phyloP scores from a whole-genome alignment of 2,113 vertebrate species.

The Parotia lawesii region DNA sequence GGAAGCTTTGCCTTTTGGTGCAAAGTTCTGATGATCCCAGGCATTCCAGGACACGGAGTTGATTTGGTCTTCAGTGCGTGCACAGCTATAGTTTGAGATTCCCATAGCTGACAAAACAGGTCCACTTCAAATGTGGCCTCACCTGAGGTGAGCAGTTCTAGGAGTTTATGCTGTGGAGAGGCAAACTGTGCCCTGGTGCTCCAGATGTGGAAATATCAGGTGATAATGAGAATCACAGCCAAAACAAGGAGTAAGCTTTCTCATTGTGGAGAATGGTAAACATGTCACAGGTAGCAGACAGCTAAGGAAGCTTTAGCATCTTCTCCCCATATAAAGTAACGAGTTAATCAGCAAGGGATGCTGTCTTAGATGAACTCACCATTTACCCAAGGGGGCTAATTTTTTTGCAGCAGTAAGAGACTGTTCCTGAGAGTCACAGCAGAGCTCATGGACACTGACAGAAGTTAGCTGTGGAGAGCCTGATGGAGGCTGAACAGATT shows the following conservation, averaged over 20 bases:
- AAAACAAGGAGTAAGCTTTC: not conserved
- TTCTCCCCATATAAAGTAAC: not conserved
- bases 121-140: not conserved
- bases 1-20: not conserved
- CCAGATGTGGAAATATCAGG: not conserved
- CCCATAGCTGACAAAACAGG: not conserved
- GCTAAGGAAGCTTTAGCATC: not conserved
- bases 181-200: not conserved
- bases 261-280: not conserved
- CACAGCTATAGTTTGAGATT: not conserved
- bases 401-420: not conserved
- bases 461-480: not conserved
- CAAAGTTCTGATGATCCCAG: not conserved
- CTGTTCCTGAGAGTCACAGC: not conserved
- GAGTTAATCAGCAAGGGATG: not conserved
- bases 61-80: not conserved
- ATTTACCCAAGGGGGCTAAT: not conserved
- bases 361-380: not conserved
- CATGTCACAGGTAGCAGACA: not conserved
- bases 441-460: not conserved
- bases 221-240: not conserved
- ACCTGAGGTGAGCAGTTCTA: not conserved
- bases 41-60: not conserved
- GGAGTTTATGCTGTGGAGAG: not conserved
- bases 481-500: not conserved